Conservation (phyloP, 2,797 vertebrate species). For the Girardinus metallicus region DNA sequence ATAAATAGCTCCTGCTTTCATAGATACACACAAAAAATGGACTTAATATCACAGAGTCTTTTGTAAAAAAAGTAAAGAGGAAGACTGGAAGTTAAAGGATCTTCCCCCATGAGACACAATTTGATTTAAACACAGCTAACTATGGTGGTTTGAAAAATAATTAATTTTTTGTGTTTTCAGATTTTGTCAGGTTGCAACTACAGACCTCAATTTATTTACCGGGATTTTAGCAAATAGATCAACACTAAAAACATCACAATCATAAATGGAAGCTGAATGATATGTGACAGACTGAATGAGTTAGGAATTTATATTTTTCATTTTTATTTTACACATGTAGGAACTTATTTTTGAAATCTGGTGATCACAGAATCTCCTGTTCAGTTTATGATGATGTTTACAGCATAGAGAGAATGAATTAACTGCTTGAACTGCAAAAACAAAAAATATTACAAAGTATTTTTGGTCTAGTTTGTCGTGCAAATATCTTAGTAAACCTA, state of each 20-base stretch:
- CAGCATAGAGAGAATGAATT: conserved; percentile 7
- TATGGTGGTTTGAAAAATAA: not conserved
- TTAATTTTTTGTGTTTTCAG: not conserved
- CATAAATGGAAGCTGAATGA: not conserved
- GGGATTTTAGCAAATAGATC: not conserved
- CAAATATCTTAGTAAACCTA: too few relatives aligned
- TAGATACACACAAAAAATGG: not conserved
- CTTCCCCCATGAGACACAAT: not conserved
- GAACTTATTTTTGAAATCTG: not conserved
- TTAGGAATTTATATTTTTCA: not conserved
- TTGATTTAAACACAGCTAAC: not conserved
- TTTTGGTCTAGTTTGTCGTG: too few relatives aligned
- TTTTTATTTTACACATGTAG: not conserved
- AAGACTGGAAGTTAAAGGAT: not conserved
- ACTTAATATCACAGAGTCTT: not conserved
- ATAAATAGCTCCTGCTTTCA: not conserved
- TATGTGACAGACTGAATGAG: too few relatives aligned
- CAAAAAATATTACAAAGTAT: too few relatives aligned
- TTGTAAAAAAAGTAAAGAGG: not conserved
- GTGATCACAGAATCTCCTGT: not conserved
- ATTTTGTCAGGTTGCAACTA: not conserved
- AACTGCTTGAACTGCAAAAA: not conserved
- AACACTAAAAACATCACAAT: not conserved
- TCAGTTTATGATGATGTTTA: conserved; percentile 14
- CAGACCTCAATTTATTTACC: not conserved